Evolutionary conservation across 2,888 invertebrate genomes (phyloP), one percentile per base, ranked within the genome.

Genomic region (Drosophila borborema): DNA sequence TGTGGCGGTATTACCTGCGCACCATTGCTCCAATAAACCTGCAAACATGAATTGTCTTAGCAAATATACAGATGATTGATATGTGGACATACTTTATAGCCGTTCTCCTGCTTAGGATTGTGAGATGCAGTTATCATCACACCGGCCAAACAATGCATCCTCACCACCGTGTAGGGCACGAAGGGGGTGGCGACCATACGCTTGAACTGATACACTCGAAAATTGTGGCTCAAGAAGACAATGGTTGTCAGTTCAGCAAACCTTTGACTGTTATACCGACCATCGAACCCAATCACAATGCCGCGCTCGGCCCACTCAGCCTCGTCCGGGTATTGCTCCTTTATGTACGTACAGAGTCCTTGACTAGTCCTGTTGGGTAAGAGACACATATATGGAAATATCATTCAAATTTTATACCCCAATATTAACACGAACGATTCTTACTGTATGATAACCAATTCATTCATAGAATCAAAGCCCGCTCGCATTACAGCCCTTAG

Each of bases 81-180:
- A 40, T 28, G 31, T n/a, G 18, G 0, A 9, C 6, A 10, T 53
- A 79, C 64, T 94, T 99, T 99, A 91, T 99, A 99, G 1, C 99
- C 99, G 91, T 99, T 99, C 91, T 99, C 98, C 43, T 98, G 96
- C 91, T 97, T 98, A 0, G 99, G 99, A 93, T 99, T 99, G 91
- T 99, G 99, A 0, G 98, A 98, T 0, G 99, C 99, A 0, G 99
- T 99, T 3, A 99, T 95, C 97, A 99, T 98, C 3, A 99, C 95
- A 0, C 99, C 99, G 43, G 96, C 97, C 0, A 96, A 95, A 65
- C 97, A 96, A 20, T 95, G 95, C 70, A 96, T 95, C 74, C 95
- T 94, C 3, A 94, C 93, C 0, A 98, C 96, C 0, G 96, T 95
- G 93, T 97, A 99, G 0, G 99, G 97, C 36, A 99, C 96, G 90